A percentile compares a stretch with the other conserved stretches of the same genome.
Evolutionary conservation across 2,888 invertebrate genomes (phyloP).

Genomic region (Epirrita christyi): DNA sequence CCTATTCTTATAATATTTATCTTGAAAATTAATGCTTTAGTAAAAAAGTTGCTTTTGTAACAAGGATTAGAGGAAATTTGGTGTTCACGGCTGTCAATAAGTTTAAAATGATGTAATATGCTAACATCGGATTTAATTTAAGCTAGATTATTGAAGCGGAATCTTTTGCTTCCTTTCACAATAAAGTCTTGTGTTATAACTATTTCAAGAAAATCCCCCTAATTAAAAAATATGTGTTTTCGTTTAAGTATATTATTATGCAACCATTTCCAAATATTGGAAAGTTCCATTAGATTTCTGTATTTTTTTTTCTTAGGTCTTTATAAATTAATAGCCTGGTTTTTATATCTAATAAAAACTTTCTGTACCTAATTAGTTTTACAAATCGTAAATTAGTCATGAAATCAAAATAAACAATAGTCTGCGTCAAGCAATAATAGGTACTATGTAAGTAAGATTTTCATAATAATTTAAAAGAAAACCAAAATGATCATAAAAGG

Average conservation of each 20-base stretch:
- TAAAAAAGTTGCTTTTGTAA: constrained; percentile 41
- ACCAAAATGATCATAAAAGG: not conserved
- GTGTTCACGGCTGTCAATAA: not conserved
- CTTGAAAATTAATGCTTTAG: constrained; percentile 54
- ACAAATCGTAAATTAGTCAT: not conserved
- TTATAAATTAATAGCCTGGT: too few species aligned
- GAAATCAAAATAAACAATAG: not conserved
- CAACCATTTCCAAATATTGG: too few species aligned
- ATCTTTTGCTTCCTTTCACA: not conserved
- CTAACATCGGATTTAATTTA: not conserved
- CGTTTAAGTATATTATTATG: too few species aligned
- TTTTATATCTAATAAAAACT: too few species aligned
- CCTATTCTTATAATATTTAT: constrained; percentile 69
- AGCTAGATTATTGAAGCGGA: not conserved
- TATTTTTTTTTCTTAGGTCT: too few species aligned
- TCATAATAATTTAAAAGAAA: not conserved
- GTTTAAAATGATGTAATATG: not conserved
- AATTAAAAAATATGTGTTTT: too few species aligned
- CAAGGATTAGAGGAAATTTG: not conserved
- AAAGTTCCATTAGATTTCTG: too few species aligned
- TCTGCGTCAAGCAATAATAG: not conserved
- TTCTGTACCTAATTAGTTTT: too few species aligned
- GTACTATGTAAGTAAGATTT: not conserved
- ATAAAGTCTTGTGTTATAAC: not conserved
- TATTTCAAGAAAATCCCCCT: too few species aligned